Evolutionary conservation across 2,113 vertebrate species (phyloP).

Genomic region (Pollachius pollachius): DNA sequence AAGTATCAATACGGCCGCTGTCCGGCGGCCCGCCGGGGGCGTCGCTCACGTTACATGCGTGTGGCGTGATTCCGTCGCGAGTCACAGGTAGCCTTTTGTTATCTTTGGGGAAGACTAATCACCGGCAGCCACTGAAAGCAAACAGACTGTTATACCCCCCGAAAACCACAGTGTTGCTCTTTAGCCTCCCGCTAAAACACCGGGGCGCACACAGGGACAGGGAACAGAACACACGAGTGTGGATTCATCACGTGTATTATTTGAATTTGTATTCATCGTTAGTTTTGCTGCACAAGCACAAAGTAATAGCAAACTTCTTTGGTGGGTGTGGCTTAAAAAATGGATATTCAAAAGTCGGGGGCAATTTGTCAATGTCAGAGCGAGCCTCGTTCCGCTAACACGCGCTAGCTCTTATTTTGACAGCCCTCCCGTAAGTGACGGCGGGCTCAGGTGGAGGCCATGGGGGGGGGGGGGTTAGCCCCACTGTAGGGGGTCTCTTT

Average conservation of each 20-base stretch:
- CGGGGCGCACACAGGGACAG: background rate
- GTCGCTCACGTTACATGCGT: constrained; percentile 34
- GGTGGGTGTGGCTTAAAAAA: constrained; percentile 50
- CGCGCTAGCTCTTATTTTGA: constrained; percentile 82
- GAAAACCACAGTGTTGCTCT: constrained; percentile 46
- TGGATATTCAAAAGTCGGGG: constrained; percentile 81
- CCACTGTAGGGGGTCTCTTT: constrained; percentile 61
- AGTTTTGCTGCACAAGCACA: constrained; percentile 51
- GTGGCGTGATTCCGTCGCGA: constrained; percentile 22
- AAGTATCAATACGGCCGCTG: constrained; percentile 57
- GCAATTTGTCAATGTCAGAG: constrained; percentile 90
- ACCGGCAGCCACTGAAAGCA: constrained; percentile 42
- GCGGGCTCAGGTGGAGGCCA: constrained; percentile 60
- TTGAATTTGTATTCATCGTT: constrained; percentile 1
- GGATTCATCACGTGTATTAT: too few species aligned
- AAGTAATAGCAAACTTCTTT: constrained; percentile 77
- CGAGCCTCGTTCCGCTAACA: constrained; percentile 67
- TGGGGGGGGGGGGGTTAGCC: constrained; percentile 45
- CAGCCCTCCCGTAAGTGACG: constrained; percentile 71
- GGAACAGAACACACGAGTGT: constrained; percentile 7
- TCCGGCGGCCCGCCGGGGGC: constrained; percentile 33
- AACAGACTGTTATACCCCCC: constrained; percentile 34
- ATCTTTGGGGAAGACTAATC: constrained; percentile 32
- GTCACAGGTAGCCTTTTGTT: constrained; percentile 54
- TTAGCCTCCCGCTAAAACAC: constrained; percentile 32